phyloP scores from a whole-genome alignment of 2,888 invertebrate species.

The Nebria brevicollis region DNA sequence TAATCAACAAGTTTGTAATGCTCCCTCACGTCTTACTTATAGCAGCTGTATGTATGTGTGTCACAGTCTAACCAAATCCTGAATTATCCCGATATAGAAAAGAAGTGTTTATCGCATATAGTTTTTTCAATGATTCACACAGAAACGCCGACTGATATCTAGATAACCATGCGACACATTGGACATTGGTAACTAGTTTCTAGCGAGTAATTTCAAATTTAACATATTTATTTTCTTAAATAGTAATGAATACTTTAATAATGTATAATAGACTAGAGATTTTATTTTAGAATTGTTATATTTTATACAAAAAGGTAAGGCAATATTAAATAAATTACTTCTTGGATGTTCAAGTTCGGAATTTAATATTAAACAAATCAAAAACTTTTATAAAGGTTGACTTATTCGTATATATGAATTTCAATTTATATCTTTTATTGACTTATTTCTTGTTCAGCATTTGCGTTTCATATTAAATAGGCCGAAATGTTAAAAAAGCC shows the following conservation, averaged over 20 bases:
- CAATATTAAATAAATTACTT: no score
- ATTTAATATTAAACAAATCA: no score
- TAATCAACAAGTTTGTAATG: not conserved
- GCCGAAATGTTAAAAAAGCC: conserved; percentile 12
- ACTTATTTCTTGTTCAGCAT: not conserved
- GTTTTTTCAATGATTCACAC: conserved; percentile 55
- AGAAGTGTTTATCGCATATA: conserved; percentile 51
- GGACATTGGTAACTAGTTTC: not conserved
- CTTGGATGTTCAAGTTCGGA: no score
- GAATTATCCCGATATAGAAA: conserved; percentile 53
- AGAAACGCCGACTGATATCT: conserved; percentile 55
- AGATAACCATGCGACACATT: conserved; percentile 52
- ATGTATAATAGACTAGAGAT: no score
- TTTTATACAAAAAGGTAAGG: no score
- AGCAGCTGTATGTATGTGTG: conserved; percentile 22
- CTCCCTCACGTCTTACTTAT: conserved; percentile 17
- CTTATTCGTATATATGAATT: no score
- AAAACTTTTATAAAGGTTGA: no score
- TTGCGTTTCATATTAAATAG: conserved; percentile 5
- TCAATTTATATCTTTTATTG: no score
- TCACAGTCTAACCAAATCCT: conserved; percentile 53
- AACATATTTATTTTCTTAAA: not conserved
- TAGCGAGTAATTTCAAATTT: not conserved
- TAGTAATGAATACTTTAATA: no score
- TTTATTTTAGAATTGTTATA: no score